Evolutionary conservation across 2,113 vertebrate genomes (phyloP).

Genomic region (Martes martes): DNA sequence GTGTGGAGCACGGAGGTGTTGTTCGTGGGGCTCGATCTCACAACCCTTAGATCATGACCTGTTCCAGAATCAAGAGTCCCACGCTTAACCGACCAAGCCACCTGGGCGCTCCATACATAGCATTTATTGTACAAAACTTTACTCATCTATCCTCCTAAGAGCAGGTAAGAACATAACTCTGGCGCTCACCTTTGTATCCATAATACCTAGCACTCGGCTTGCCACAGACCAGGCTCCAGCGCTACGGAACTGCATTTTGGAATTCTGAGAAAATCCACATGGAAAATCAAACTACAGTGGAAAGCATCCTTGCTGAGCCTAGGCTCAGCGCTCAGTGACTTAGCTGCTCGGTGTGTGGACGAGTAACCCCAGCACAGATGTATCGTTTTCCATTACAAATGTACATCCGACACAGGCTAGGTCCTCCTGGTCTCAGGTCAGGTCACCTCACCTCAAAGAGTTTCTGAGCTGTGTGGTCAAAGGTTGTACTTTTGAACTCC

Average conservation of each 20-base stretch:
- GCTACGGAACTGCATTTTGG: background rate
- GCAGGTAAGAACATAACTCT: background rate
- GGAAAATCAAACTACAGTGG: background rate
- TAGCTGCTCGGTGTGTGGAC: fast-evolving
- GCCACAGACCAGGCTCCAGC: background rate
- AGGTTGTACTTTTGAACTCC: background rate
- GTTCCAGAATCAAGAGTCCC: no score
- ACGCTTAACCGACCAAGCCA: no score
- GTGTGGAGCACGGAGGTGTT: background rate
- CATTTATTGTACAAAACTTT: background rate
- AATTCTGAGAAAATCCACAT: background rate
- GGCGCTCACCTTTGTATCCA: fast-evolving
- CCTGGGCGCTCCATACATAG: background rate
- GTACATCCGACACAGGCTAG: fast-evolving
- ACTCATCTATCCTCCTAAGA: background rate
- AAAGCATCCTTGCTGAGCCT: background rate
- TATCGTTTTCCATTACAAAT: background rate
- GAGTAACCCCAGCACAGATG: background rate
- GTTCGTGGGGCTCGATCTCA: background rate
- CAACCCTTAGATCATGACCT: background rate
- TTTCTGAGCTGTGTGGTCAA: background rate
- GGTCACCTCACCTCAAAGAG: background rate
- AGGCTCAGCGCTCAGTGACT: background rate
- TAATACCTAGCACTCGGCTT: background rate
- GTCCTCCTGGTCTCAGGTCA: background rate